A percentile compares a stretch with the other conserved stretches of the same genome.
These are phyloP conservation scores for Meda fulgida DNA, from an alignment of 2,797 vertebrate genomes.

Conservation along the genomic window DNA sequence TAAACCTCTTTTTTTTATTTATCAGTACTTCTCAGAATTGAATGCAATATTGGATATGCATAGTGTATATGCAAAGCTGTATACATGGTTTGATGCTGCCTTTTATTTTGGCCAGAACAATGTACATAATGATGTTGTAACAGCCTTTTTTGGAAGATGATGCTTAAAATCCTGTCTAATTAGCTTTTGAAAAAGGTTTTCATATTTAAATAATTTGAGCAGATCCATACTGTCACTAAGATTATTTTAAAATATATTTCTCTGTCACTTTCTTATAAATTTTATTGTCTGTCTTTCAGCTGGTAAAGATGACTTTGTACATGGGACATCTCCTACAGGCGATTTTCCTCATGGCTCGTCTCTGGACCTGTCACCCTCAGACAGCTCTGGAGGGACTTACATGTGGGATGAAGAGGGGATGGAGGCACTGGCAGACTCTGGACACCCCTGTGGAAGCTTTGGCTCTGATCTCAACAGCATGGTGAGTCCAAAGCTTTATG, in stretches of 20 bases:
- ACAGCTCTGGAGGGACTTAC: slow-evolving; percentile 94
- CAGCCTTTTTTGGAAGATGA: background rate
- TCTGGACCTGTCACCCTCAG: slow-evolving; percentile 93
- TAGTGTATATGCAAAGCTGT: background rate
- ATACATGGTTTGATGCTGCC: background rate
- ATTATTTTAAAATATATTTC: background rate
- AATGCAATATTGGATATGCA: background rate
- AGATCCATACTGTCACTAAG: background rate
- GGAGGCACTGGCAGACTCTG: slow-evolving; percentile 81
- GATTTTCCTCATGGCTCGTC: slow-evolving; percentile 87
- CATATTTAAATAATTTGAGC: background rate
- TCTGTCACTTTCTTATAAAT: background rate
- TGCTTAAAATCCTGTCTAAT: background rate
- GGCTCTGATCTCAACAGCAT: slow-evolving; percentile 94
- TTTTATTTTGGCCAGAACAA: background rate
- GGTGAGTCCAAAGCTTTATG: slow-evolving; percentile 74
- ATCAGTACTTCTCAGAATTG: background rate
- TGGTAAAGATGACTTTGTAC: slow-evolving; percentile 51
- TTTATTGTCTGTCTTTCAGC: slow-evolving; percentile 43
- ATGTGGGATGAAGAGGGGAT: slow-evolving; percentile 98
- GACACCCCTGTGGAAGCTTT: slow-evolving; percentile 87
- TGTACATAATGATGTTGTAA: background rate
- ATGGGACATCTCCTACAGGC: slow-evolving; percentile 74
- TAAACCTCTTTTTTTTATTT: background rate
- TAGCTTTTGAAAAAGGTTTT: background rate